A percentile compares a stretch with the other conserved stretches of the same genome.
These are phyloP conservation scores for Hippocampus abdominalis DNA, from an alignment of 2,113 vertebrate genomes.

Conservation along the genomic window DNA sequence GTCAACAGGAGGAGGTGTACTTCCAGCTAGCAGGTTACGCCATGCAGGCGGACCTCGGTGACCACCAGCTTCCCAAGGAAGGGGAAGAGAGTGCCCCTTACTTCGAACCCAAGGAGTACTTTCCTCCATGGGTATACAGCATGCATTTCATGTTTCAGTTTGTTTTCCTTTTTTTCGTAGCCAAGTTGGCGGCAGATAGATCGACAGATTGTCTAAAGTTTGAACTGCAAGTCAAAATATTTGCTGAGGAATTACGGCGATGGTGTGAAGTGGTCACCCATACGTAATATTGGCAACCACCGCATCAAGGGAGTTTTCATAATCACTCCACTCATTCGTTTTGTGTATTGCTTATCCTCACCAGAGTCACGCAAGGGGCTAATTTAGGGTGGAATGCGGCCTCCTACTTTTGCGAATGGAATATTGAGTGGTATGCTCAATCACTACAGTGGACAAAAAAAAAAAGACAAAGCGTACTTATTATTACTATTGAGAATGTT, in stretches of 20 bases:
- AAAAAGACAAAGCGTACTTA: no score
- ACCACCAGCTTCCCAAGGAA: conserved; percentile 66
- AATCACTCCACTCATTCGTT: not conserved
- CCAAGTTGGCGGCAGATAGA: not conserved
- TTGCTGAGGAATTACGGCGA: not conserved
- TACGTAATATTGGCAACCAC: not conserved
- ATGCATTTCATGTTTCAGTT: not conserved
- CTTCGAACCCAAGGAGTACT: conserved; percentile 86
- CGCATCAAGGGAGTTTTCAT: not conserved
- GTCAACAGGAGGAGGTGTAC: conserved; percentile 85
- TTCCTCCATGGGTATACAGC: conserved; percentile 84
- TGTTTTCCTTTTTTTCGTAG: not conserved
- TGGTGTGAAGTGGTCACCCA: not conserved
- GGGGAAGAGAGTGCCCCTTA: conserved; percentile 60
- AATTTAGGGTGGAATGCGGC: not conserved
- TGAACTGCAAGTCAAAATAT: not conserved
- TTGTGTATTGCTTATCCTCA: not conserved
- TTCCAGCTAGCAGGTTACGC: conserved; percentile 86
- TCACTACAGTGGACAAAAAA: no score
- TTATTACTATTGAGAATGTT: no score
- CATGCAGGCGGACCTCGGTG: conserved; percentile 82
- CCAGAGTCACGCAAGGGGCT: not conserved
- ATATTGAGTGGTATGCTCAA: no score
- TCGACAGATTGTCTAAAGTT: not conserved
- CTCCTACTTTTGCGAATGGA: no score